Base-by-base conservation (phyloP, 2,888 invertebrate species). In the Lycocerus yunnanus region DNA sequence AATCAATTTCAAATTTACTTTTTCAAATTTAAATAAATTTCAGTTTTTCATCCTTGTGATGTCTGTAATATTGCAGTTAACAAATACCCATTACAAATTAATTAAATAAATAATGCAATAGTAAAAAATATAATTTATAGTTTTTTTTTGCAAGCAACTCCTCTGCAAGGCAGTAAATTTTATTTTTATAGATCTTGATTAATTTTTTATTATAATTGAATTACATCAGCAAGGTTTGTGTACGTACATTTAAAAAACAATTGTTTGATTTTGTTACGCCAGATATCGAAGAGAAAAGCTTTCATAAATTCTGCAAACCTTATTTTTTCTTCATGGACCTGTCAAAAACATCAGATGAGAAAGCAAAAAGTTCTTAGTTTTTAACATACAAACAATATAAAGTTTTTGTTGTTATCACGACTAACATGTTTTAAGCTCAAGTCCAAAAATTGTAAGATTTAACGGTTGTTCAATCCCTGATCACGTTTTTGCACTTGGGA, bases 401-500 rank as follows among this genome's bases (percentile, higher is more conserved):
- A n/a, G n/a, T 43, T 43, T 43, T 43, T 43, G 43, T 43, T 43
- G n/a, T 43, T 43, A 43, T 43, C 43, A 43, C 43, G 43, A 43
- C 43, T 43, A n/a, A 43, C 43, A 43, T 43, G 43, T 43, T 43
- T 43, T n/a, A 43, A 43, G 43, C 43, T 43, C 43, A 43, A 43
- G 43, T 43, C 43, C 43, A 43, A 43, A 43, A 43, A 43, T 43
- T 43, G n/a, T 8, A n/a, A n/a, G 43, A 2, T 43, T 43, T 63
- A 63, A 63, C 61, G 16, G 61, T 63, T 18, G 61, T 63, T 63
- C 63, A 65, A 21, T 60, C 66, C 65, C 68, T 68, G 70, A 74
- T 71, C 77, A 77, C 77, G 78, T 75, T 75, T 72, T 75, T 73
- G 63, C 66, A 20, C 60, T 58, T 67, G 61, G 58, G 67, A 67